Percentiles rank a stretch among this genome's conserved stretches.
phyloP scores from a whole-genome alignment of 2,113 vertebrate species.

The Noturus placidus region DNA sequence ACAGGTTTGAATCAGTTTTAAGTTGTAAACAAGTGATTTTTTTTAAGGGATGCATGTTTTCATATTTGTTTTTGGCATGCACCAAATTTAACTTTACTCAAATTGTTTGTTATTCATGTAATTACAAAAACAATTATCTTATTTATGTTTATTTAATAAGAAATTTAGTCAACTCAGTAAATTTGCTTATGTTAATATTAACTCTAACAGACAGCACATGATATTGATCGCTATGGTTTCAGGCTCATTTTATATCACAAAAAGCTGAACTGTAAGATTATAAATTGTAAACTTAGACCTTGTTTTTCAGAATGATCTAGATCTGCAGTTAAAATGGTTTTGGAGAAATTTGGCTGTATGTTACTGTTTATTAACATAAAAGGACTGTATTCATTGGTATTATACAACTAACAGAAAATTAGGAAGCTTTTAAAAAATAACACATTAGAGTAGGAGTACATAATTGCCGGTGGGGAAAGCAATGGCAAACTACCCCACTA shows the following conservation, averaged over 20 bases:
- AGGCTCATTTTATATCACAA: background rate
- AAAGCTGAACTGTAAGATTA: background rate
- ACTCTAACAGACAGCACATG: background rate
- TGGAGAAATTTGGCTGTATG: background rate
- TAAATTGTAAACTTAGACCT: background rate
- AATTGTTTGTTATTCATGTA: background rate
- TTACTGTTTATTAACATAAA: background rate
- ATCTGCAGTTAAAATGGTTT: background rate
- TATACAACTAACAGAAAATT: background rate
- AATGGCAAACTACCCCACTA: no score
- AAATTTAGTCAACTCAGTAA: background rate
- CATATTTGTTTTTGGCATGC: background rate
- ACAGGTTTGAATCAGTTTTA: slow-evolving; percentile 34
- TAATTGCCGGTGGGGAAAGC: no score
- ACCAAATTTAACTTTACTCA: background rate
- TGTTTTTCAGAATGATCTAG: background rate
- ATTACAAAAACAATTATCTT: background rate
- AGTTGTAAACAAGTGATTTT: background rate
- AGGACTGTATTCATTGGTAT: background rate
- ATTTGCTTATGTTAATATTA: background rate
- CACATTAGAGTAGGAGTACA: background rate
- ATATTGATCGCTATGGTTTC: background rate
- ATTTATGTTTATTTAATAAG: background rate
- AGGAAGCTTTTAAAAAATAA: background rate
- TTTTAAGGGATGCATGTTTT: background rate